Evolutionary conservation across 2,797 vertebrate genomes (phyloP).

Genomic region (Hapalemur alaotrensis): DNA sequence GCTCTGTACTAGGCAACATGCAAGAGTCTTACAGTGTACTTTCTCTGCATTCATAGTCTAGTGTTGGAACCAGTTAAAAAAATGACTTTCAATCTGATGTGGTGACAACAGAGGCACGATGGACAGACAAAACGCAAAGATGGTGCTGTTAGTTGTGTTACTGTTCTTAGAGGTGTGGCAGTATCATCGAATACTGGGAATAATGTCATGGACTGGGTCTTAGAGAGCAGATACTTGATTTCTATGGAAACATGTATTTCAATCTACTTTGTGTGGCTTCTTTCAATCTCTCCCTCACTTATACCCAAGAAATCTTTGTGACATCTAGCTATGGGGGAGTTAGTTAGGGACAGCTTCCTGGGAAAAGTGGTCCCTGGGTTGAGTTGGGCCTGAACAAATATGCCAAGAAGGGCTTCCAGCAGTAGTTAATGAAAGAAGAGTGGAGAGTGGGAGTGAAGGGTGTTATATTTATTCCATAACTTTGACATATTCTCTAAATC

Average conservation of each 20-base stretch:
- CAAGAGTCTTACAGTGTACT: background rate
- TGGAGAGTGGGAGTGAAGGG: background rate
- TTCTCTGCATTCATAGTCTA: background rate
- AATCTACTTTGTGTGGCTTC: background rate
- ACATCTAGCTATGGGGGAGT: background rate
- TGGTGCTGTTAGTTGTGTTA: background rate
- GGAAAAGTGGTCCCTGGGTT: background rate
- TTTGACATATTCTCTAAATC: background rate
- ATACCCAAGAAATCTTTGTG: background rate
- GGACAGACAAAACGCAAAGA: background rate
- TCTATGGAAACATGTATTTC: background rate
- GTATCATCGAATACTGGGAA: too few relatives aligned
- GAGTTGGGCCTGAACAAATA: background rate
- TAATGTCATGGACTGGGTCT: background rate
- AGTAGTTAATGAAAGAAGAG: background rate
- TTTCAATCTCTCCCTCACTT: background rate
- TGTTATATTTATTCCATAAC: background rate
- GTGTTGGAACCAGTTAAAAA: background rate
- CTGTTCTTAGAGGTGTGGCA: background rate
- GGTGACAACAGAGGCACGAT: background rate
- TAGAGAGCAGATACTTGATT: background rate
- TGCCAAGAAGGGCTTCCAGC: background rate
- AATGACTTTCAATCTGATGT: too few relatives aligned
- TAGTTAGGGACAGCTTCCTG: background rate
- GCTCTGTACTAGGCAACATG: background rate